These are phyloP conservation scores for Akabosia matsudoensis DNA, from an alignment of 1,140 invertebrate genomes.

Conservation along the genomic window DNA sequence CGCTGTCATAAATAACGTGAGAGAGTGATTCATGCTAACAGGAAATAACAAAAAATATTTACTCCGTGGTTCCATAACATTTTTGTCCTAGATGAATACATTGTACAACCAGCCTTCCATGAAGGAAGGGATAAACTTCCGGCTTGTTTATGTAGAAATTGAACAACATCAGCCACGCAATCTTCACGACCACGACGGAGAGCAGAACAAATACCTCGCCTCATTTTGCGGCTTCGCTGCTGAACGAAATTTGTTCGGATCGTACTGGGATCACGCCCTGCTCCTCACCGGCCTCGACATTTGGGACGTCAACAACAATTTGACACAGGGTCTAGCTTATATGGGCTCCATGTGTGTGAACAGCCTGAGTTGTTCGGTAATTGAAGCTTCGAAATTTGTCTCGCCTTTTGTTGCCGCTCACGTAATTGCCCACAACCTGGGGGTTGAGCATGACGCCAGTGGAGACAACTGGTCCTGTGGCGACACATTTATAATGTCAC, in stretches of 20 bases:
- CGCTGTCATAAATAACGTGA: no score
- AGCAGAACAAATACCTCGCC: not conserved
- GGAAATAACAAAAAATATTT: no score
- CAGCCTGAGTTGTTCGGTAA: no score
- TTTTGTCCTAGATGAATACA: not conserved
- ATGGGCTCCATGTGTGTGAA: no score
- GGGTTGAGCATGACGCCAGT: no score
- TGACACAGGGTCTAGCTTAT: no score
- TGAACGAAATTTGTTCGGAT: not conserved
- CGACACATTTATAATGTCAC: no score
- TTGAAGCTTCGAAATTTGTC: no score
- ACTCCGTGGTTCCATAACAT: not conserved
- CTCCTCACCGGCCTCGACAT: constrained; percentile 15
- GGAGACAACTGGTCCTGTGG: no score
- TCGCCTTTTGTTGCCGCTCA: no score
- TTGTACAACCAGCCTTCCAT: constrained; percentile 12
- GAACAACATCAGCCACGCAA: not conserved
- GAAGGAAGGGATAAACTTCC: not conserved
- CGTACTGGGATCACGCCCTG: constrained; percentile 23
- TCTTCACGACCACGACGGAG: not conserved
- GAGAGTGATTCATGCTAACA: not conserved
- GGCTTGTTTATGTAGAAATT: not conserved
- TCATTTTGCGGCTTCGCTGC: constrained; percentile 16
- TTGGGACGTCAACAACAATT: not conserved
- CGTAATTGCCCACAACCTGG: no score